Conservation (phyloP, 1,140 invertebrate genomes). For the Penaeus japonicus region DNA sequence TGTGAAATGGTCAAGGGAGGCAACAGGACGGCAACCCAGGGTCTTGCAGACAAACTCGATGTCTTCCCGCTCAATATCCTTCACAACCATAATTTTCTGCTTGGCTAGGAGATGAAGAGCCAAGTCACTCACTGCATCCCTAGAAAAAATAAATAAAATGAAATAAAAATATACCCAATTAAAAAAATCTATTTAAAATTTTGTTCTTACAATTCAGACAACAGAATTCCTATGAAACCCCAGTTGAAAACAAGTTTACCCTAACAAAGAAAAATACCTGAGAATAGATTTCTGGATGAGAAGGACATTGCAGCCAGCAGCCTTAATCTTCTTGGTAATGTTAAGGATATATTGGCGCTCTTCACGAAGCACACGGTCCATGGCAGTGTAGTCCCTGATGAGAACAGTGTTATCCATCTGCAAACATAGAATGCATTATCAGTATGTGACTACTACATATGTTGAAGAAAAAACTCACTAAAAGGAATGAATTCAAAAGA, state of each 20-base stretch:
- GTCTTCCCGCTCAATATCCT: constrained; percentile 97
- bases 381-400: constrained; percentile 97
- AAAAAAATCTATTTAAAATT: not conserved
- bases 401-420: constrained; percentile 99
- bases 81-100: constrained; percentile 98
- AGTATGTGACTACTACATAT: not conserved
- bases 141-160: constrained; percentile 60
- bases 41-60: constrained; percentile 95
- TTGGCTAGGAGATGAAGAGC: constrained; percentile 98
- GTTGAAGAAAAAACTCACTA: not conserved
- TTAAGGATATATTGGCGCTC: constrained; percentile 98
- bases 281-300: constrained; percentile 99
- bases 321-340: constrained; percentile 99
- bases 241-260: not conserved
- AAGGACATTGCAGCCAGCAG: constrained; percentile 96
- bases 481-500: not conserved
- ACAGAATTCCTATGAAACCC: not conserved
- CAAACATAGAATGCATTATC: constrained; percentile 59
- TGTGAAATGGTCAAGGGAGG: constrained; percentile 96
- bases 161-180: not conserved
- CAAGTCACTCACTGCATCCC: constrained; percentile 95
- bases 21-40: constrained; percentile 87
- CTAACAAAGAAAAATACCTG: no score
- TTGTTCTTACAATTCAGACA: not conserved
- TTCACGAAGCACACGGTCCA: constrained; percentile 98